Evolutionary conservation across 2,113 vertebrate genomes (phyloP), one percentile per base, ranked within the genome.

Genomic region (Chamaea fasciata): DNA sequence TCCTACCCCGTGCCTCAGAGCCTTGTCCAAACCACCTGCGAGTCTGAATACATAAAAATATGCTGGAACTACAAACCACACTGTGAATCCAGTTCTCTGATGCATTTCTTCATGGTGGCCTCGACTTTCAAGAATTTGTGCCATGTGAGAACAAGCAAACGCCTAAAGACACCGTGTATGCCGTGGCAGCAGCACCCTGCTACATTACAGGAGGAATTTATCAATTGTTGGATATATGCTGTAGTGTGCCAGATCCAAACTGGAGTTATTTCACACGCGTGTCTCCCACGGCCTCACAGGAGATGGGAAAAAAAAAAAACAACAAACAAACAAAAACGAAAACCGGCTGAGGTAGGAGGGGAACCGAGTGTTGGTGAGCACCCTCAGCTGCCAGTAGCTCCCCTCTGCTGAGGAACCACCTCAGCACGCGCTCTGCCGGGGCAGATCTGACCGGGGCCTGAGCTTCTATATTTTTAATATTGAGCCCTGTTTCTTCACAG

Each of bases 161-260:
- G 31, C 9, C 7, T 28, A 4, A 70, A 30, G 20, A 8, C 16
- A 1, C 5, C 0, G 15, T 2, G 5, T 1, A 4, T 37, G 47
- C 42, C 3, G 6, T 4, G 9, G 50, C 46, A 55, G 30, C n/a
- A 56, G 52, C 76, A 35, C 4, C 14, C 3, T 8, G 26, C 42
- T 35, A 19, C 44, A 0, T 13, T 28, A 33, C 6, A 11, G 22
- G 5, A 77, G 19, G 5, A 33, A 37, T 7, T 69, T 35, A 33
- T 11, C 41, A 37, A 20, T 11, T 19, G 4, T 22, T 33, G 18
- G 8, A 7, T n/a, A 11, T 47, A 63, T 2, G 1, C 44, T 10
- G 13, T 14, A 0, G n/a, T 1, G 5, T 3, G 22, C 47, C 26
- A 13, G 9, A 22, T 31, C 28, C n/a, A 24, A 35, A 21, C 0